Percentiles rank a stretch among this genome's conserved stretches.
Evolutionary conservation across 2,113 vertebrate genomes (phyloP).

Genomic region (Tonatia bakeri): DNA sequence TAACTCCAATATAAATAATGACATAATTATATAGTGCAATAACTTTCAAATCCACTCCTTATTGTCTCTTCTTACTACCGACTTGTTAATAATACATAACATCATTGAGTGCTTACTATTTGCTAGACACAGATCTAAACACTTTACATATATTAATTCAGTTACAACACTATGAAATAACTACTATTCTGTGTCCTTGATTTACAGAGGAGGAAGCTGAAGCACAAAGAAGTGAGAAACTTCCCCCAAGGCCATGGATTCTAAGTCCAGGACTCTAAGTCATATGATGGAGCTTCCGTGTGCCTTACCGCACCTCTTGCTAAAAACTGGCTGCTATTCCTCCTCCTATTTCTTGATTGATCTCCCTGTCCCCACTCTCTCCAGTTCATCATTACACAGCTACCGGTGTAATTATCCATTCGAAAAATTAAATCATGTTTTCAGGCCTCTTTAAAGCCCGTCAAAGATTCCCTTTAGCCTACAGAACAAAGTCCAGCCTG

Average conservation of each 20-base stretch:
- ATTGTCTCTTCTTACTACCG: slow-evolving; percentile 28
- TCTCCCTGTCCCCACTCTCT: background rate
- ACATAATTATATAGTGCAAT: slow-evolving; percentile 52
- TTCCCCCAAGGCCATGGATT: background rate
- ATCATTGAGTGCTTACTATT: background rate
- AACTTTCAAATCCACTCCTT: slow-evolving; percentile 30
- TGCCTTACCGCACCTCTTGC: background rate
- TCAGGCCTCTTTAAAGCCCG: background rate
- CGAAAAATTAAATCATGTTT: background rate
- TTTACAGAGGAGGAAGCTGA: slow-evolving; percentile 1
- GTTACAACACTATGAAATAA: background rate
- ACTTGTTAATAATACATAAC: background rate
- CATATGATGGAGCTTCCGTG: background rate
- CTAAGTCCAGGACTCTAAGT: background rate
- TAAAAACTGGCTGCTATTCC: background rate
- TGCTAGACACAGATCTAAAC: background rate
- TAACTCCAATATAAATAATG: slow-evolving; percentile 63
- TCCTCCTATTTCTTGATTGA: background rate
- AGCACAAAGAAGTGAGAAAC: background rate
- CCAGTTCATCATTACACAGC: background rate
- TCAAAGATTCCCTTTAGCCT: background rate
- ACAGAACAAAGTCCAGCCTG: background rate
- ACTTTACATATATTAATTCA: background rate
- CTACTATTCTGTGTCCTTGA: background rate
- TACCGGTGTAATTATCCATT: background rate